Conservation (phyloP, 2,797 vertebrate species). For the Adrianichthys oophorus region DNA sequence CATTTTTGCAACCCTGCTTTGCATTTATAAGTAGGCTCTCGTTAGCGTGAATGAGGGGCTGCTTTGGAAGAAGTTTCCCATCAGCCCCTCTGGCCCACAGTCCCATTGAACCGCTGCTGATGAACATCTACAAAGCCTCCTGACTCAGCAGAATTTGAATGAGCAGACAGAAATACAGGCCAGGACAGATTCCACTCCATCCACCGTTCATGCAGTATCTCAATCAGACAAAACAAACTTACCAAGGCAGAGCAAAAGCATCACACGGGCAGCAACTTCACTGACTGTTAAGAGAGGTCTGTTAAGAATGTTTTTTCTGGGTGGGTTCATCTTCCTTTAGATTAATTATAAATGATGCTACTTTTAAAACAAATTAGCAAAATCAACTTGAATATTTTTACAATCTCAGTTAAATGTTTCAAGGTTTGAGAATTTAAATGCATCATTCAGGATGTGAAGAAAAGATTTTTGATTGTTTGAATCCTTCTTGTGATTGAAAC, state of each 20-base stretch:
- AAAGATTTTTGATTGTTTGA: constrained; percentile 1
- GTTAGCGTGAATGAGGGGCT: constrained; percentile 7
- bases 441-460: too few relatives aligned
- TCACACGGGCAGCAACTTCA: constrained; percentile 22
- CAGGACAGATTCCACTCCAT: constrained; percentile 30
- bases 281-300: constrained; percentile 16
- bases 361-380: not conserved
- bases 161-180: constrained; percentile 34
- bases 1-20: not conserved
- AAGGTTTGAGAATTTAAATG: too few relatives aligned
- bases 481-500: constrained; percentile 4
- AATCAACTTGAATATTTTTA: not conserved
- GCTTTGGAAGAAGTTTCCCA: constrained; percentile 51
- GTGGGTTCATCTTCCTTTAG: not conserved
- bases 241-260: constrained; percentile 27
- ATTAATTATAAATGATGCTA: not conserved
- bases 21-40: constrained; percentile 28
- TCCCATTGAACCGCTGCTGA: constrained; percentile 55
- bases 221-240: constrained; percentile 34
- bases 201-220: constrained; percentile 37
- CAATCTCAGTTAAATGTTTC: too few relatives aligned
- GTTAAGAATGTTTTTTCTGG: constrained; percentile 10
- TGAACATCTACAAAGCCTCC: constrained; percentile 62
- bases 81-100: constrained; percentile 45
- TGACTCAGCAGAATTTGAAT: constrained; percentile 72